A percentile compares a stretch with the other conserved stretches of the same genome.
phyloP scores from a whole-genome alignment of 1,140 invertebrate species.

The Solen grandis region DNA sequence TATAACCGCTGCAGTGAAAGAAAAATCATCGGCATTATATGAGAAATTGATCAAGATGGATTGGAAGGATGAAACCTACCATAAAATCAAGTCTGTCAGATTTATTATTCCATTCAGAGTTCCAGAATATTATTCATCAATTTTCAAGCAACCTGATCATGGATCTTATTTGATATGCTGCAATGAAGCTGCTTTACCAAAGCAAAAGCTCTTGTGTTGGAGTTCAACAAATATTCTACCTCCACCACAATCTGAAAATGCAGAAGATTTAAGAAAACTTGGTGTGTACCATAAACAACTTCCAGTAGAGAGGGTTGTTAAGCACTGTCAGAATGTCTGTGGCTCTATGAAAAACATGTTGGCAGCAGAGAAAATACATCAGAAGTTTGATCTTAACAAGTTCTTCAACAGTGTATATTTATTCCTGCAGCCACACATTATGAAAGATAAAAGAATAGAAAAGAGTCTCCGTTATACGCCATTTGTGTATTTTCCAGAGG shows the following conservation, averaged over 20 bases:
- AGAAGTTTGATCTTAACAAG: conserved; percentile 11
- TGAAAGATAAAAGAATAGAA: too few species aligned
- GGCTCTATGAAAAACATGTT: conserved; percentile 4
- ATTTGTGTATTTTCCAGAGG: conserved; percentile 12
- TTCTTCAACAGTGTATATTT: background rate
- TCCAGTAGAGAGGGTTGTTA: background rate
- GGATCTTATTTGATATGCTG: background rate
- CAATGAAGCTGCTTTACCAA: background rate
- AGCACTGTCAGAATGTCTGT: conserved; percentile 39
- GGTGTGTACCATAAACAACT: background rate
- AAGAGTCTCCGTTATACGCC: background rate
- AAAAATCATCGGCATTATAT: conserved; percentile 3
- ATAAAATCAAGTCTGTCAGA: background rate
- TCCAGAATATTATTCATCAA: background rate
- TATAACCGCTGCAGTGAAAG: background rate
- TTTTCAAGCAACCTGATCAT: conserved; percentile 1
- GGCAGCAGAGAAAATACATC: background rate
- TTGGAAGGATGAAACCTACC: background rate
- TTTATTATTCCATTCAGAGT: background rate
- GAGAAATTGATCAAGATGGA: background rate
- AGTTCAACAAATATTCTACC: conserved; percentile 1
- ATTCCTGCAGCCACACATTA: background rate
- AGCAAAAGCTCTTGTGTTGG: conserved; percentile 5
- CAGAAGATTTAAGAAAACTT: background rate
- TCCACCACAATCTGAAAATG: background rate